Evolutionary conservation across 2,888 invertebrate genomes (phyloP), one percentile per base, ranked within the genome.

Genomic region (Gasteruption jaculator): DNA sequence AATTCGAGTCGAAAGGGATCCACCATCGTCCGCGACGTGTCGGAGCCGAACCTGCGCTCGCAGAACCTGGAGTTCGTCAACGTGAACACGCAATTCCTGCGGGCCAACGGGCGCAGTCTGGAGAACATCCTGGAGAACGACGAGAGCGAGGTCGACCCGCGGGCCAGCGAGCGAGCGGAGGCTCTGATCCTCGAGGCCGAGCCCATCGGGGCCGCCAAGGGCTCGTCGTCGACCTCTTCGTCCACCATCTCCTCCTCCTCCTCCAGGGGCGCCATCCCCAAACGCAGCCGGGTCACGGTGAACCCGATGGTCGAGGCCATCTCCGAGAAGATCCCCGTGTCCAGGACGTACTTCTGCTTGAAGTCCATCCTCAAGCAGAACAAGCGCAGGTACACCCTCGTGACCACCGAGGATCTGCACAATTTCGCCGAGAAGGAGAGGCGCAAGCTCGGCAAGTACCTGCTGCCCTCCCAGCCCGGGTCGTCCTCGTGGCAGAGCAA

Each of bases 321-420:
- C 2, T 35, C 27, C 21, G 20, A 15, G 4, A 43, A 22, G 10
- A 32, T 56, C 10, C 57, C 67, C 1, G 52, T 47, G 10, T 68
- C 69, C 3, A 62, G 58, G 22, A 68, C 68, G 5, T 66, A 68
- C 29, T 61, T 64, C 38, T 68, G 68, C 38, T 47, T 68, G 2
- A 68, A 65, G 40, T 68, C 69, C 7, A 68, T 69, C n/a, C 49
- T 69, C 2, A 68, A 66, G 34, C 66, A 64, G 45, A 65, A 68
- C 25, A 58, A 57, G 3, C 49, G 69, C 3, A 50, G 68, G 2
- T 68, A 67, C 35, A 68, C 68, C 1, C 43, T 66, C 10, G 64
- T 68, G 5, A 65, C 65, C 2, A 59, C 65, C 1, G 56, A 45
- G 18, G 59, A 60, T 41, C 48, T 54, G 27, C 54, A 50, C 30